phyloP scores from a whole-genome alignment of 2,113 vertebrate species.

The Spermophilus dauricus region DNA sequence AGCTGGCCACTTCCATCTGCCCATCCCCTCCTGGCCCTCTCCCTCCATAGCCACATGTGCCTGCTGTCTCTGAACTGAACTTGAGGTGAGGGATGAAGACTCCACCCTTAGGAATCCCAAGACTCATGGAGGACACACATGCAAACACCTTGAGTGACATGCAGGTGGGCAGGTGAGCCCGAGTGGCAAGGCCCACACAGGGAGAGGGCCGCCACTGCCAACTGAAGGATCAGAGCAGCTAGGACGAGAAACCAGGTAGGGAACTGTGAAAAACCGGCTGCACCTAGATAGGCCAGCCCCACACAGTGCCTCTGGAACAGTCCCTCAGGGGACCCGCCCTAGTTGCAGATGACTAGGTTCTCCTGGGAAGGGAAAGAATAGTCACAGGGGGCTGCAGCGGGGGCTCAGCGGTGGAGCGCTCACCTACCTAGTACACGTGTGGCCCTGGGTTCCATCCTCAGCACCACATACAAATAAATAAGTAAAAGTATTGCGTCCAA shows the following conservation, averaged over 20 bases:
- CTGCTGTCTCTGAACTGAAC: background rate
- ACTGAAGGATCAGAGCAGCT: background rate
- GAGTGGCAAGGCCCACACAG: background rate
- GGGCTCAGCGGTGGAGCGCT: too few relatives aligned
- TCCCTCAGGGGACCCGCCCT: background rate
- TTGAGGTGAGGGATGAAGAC: background rate
- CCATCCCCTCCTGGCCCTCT: background rate
- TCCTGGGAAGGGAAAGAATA: background rate
- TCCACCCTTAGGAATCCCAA: background rate
- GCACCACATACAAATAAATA: too few relatives aligned
- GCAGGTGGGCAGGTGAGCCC: background rate
- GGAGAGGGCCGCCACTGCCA: background rate
- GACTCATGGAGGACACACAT: background rate
- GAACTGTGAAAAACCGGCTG: background rate
- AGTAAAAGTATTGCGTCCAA: too few relatives aligned
- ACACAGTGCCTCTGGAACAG: background rate
- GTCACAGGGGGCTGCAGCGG: too few relatives aligned
- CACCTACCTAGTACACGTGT: too few relatives aligned
- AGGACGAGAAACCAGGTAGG: accelerated
- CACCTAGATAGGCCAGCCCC: too few relatives aligned
- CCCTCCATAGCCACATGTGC: too few relatives aligned
- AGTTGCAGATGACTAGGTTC: background rate
- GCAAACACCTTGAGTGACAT: accelerated
- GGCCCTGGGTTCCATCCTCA: too few relatives aligned
- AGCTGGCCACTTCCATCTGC: background rate